A percentile compares a stretch with the other conserved stretches of the same genome.
phyloP scores from a whole-genome alignment of 2,888 invertebrate species.

The Uropetala carovei region DNA sequence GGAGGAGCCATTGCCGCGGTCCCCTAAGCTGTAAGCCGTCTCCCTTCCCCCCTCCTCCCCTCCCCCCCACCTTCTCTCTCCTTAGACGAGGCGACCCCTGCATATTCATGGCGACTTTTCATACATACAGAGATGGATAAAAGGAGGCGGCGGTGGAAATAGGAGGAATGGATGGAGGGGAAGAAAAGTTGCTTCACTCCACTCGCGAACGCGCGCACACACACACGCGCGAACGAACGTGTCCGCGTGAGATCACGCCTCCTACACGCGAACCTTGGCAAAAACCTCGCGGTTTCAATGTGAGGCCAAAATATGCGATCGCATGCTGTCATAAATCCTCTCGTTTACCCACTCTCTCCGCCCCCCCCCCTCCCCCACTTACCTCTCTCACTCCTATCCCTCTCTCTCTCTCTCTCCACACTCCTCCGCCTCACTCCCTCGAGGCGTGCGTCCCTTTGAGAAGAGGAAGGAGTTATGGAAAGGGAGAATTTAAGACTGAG shows the following conservation, averaged over 20 bases:
- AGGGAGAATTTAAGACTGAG: background rate
- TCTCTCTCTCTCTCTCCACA: background rate
- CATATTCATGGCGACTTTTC: conserved; percentile 12
- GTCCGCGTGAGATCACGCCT: conserved; percentile 59
- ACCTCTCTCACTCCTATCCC: background rate
- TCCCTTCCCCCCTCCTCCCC: background rate
- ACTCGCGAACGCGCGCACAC: background rate
- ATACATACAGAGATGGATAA: background rate
- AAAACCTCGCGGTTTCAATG: conserved; percentile 55
- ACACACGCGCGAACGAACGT: conserved; percentile 1
- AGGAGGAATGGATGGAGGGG: background rate
- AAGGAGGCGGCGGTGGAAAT: background rate
- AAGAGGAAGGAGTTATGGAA: background rate
- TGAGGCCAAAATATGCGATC: conserved; percentile 52
- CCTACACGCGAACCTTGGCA: conserved; percentile 60
- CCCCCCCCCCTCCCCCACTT: too few species aligned
- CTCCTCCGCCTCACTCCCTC: background rate
- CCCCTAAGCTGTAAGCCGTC: background rate
- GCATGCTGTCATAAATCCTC: conserved; percentile 60
- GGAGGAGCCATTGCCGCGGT: background rate
- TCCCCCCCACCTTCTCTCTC: too few species aligned
- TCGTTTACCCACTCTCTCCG: background rate
- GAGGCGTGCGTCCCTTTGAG: background rate
- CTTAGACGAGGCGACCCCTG: background rate
- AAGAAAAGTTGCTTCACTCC: background rate